phyloP scores from a whole-genome alignment of 1,140 invertebrate genomes.

The Ylistrum balloti region DNA sequence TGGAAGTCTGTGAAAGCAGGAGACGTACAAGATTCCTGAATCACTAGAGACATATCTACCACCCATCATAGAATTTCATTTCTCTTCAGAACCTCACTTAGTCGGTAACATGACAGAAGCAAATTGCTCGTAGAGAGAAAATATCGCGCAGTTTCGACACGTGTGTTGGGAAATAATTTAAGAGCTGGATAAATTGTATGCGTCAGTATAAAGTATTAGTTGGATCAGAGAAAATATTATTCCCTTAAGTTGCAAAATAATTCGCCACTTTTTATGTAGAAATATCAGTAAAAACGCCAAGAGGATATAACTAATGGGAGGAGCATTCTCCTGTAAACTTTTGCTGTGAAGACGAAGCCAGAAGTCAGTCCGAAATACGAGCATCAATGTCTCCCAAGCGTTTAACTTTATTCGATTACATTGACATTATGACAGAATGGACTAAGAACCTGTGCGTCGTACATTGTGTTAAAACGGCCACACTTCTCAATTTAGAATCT shows the following conservation, averaged over 20 bases:
- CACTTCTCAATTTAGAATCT: not conserved
- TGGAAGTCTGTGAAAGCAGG: constrained; percentile 7
- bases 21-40: not conserved
- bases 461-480: constrained; percentile 33
- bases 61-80: not conserved
- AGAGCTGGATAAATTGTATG: not conserved
- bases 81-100: not conserved
- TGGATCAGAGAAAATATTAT: constrained; percentile 12
- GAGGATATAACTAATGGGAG: constrained; percentile 18
- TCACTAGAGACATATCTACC: not conserved
- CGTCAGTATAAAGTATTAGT: constrained; percentile 2
- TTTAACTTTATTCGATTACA: not conserved
- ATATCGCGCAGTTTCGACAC: constrained; percentile 11
- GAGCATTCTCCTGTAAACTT: not conserved
- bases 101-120: constrained; percentile 17
- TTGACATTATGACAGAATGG: constrained; percentile 2
- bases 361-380: not conserved
- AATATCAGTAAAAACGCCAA: constrained; percentile 12
- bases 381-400: not conserved
- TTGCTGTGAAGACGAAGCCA: not conserved
- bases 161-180: not conserved
- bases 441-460: not conserved
- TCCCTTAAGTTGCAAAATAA: constrained; percentile 34
- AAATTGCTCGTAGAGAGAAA: constrained; percentile 1
- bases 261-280: constrained; percentile 25